Percentiles rank a stretch among this genome's conserved stretches.
These are phyloP conservation scores for Neogale vison DNA, from an alignment of 2,113 vertebrate genomes.

Conservation along the genomic window DNA sequence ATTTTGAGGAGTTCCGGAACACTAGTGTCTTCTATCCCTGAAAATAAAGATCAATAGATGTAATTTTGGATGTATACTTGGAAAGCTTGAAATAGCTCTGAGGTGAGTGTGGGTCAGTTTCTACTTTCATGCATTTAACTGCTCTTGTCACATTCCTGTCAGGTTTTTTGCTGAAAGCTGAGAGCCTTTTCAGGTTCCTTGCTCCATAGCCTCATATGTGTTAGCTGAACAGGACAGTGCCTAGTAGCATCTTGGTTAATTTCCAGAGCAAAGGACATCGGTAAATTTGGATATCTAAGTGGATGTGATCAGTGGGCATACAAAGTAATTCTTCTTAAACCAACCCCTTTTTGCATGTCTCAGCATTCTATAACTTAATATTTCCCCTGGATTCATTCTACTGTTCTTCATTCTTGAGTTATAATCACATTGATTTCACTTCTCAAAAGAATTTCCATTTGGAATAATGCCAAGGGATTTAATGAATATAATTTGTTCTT, in stretches of 20 bases:
- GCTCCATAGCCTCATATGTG: not conserved
- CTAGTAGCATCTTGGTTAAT: not conserved
- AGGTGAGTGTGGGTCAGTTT: conserved; percentile 68
- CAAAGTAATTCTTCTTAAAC: not conserved
- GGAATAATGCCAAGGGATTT: not conserved
- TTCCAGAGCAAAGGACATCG: not conserved
- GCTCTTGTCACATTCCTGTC: conserved; percentile 54
- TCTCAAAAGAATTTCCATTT: conserved; percentile 39
- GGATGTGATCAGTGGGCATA: not conserved
- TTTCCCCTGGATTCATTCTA: not conserved
- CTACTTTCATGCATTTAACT: conserved; percentile 59
- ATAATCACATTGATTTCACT: conserved; percentile 16
- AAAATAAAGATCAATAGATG: conserved; percentile 72
- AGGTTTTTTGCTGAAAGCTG: not conserved
- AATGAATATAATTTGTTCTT: conserved; percentile 48
- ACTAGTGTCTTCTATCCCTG: conserved; percentile 32
- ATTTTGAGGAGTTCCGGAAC: conserved; percentile 57
- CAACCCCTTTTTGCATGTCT: not conserved
- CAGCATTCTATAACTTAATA: not conserved
- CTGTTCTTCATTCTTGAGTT: not conserved
- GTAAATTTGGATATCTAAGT: not conserved
- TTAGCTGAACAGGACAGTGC: not conserved
- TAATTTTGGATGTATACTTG: conserved; percentile 58
- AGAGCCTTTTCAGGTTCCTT: conserved; percentile 28
- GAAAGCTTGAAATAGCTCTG: conserved; percentile 63